Evolutionary conservation across 1,140 invertebrate genomes (phyloP).

Genomic region (Anagrus nilaparvatae): DNA sequence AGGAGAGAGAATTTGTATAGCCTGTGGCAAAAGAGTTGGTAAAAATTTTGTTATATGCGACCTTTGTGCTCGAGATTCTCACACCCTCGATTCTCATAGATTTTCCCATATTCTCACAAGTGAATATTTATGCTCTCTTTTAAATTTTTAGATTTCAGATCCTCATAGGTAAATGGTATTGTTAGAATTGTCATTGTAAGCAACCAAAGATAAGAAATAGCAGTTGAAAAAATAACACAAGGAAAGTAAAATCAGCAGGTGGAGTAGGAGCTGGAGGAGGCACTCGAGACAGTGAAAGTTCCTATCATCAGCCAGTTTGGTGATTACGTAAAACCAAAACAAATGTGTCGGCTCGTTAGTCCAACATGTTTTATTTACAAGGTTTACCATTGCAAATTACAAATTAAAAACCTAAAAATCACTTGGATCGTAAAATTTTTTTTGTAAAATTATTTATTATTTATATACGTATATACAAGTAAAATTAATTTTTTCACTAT

Average conservation of each 20-base stretch:
- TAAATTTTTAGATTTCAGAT: slow-evolving; percentile 39
- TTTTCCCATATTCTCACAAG: background rate
- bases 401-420: background rate
- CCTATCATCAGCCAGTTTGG: slow-evolving; percentile 48
- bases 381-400: background rate
- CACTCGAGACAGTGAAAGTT: slow-evolving; percentile 43
- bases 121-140: background rate
- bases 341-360: slow-evolving; percentile 29
- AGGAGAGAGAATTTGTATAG: slow-evolving; percentile 73
- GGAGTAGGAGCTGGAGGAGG: slow-evolving; percentile 19
- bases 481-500: too few relatives aligned
- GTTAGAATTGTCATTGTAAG: slow-evolving; percentile 65
- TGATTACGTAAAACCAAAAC: slow-evolving; percentile 40
- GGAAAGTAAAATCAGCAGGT: slow-evolving; percentile 6
- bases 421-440: too few relatives aligned
- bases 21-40: slow-evolving; percentile 69
- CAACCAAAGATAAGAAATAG: slow-evolving; percentile 60
- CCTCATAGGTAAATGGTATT: slow-evolving; percentile 78
- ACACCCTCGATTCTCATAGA: slow-evolving; percentile 73
- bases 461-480: too few relatives aligned
- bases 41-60: slow-evolving; percentile 77
- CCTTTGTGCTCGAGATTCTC: slow-evolving; percentile 80
- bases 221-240: slow-evolving; percentile 41
- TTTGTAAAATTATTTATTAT: too few relatives aligned
- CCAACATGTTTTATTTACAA: slow-evolving; percentile 26